A percentile compares a stretch with the other conserved stretches of the same genome.
Conservation (phyloP, 2,797 vertebrate genomes). For the Gymnocypris eckloni region DNA sequence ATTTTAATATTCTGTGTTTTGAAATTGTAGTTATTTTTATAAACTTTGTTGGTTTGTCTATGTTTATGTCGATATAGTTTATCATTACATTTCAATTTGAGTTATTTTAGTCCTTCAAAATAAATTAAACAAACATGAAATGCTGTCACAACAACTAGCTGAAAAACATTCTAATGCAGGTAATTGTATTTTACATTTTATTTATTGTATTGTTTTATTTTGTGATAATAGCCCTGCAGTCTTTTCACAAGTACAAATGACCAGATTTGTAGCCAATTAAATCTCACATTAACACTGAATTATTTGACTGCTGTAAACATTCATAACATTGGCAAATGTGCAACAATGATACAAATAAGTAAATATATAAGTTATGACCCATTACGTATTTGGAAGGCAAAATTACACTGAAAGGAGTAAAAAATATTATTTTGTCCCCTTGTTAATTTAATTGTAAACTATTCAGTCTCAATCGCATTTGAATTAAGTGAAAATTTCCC, state of each 20-base stretch:
- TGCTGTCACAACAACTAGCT: neutral
- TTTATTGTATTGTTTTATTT: neutral
- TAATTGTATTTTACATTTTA: neutral
- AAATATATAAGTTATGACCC: neutral
- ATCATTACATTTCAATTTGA: neutral
- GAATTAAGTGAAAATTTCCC: neutral
- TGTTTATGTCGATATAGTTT: neutral
- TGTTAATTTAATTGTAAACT: neutral
- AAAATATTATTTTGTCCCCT: neutral
- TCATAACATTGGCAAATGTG: neutral
- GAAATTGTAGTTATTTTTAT: neutral
- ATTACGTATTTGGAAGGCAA: neutral
- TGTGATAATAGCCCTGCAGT: neutral
- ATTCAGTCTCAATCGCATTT: neutral
- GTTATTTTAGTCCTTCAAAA: neutral
- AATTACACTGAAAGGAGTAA: neutral
- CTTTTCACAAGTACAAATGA: neutral
- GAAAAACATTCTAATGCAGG: too few relatives aligned
- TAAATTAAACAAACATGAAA: neutral
- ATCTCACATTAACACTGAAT: neutral
- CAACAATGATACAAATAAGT: neutral
- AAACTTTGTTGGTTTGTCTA: neutral
- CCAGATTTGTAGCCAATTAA: neutral
- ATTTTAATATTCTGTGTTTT: neutral
- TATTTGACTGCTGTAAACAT: neutral